Evolutionary conservation across 2,797 vertebrate genomes (phyloP).

Genomic region (Tamandua tetradactyla): DNA sequence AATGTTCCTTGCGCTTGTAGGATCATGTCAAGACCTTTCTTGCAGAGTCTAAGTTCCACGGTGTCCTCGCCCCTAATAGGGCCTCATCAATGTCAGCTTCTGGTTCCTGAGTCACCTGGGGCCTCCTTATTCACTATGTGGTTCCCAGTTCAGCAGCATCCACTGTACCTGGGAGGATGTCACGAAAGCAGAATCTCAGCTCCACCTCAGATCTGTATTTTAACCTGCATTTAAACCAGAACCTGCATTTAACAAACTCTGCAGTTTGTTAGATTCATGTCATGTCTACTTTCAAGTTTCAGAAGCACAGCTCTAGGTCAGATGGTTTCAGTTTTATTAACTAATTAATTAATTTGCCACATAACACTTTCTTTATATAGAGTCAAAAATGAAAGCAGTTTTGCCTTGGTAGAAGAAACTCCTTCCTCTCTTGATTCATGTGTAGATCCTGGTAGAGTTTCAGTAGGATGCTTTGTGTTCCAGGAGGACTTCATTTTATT

Average conservation of each 20-base stretch:
- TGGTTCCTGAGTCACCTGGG: no score
- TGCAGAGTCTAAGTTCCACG: neutral
- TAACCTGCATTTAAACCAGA: neutral
- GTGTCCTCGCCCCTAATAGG: neutral
- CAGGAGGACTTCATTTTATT: neutral
- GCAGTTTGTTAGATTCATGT: neutral
- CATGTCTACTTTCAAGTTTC: fast-evolving
- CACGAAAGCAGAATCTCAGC: neutral
- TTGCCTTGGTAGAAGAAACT: fast-evolving
- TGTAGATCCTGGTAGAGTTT: fast-evolving
- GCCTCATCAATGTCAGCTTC: no score
- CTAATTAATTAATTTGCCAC: neutral
- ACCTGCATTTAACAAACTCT: neutral
- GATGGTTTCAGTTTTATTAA: neutral
- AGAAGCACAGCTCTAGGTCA: neutral
- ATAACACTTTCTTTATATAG: neutral
- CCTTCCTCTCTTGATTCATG: neutral
- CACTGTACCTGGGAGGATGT: neutral
- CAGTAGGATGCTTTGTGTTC: neutral
- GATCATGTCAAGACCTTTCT: neutral
- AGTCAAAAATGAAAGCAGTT: neutral
- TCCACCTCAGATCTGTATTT: fast-evolving
- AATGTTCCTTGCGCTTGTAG: neutral
- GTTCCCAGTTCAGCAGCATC: neutral
- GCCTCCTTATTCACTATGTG: neutral